Evolutionary conservation across 2,113 vertebrate genomes (phyloP), one percentile per base, ranked within the genome.

Genomic region (Fukomys damarensis): DNA sequence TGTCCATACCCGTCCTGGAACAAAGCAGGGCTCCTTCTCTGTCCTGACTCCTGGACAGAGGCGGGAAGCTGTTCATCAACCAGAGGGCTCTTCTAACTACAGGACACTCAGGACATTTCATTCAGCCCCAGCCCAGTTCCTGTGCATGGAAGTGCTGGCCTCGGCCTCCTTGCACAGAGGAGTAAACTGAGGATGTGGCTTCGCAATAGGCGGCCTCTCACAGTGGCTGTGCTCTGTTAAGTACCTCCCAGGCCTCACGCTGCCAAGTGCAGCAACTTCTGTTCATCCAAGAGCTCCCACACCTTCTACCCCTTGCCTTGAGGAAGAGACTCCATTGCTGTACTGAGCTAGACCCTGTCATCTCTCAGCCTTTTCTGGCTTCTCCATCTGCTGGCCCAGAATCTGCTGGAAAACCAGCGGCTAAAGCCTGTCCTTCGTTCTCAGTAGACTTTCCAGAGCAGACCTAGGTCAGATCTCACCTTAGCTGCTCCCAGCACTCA

Each of bases 181-280:
- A 32, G 22, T 41, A 59, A 66, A 61, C 38, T 7, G 92, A 76
- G 95, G 7, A 66, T 26, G 12, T 7, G 61, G 32, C 66, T 41
- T 2, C 1, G 9, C 2, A 19, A 12, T 1, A 16, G 46, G 3
- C 56, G 4, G 20, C 32, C 59, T 13, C 16, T 43, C 43, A 16
- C 22, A 79, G 61, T 3, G 22, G 3, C 38, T 41, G n/a, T 0
- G 0, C 7, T 4, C 61, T n/a, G 11, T 0, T 30, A 19, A 49
- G 5, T 26, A 24, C 70, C 61, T 79, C 65, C 5, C 22, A 0
- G 8, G 2, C 43, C 19, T 26, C 4, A 4, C 3, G 24, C 46
- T 13, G 10, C 22, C 38, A 20, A 30, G 32, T 2, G 26, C 14
- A 30, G 49, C 28, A 2, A 0, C 35, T 66, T 72, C 35, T 63